A percentile compares a stretch with the other conserved stretches of the same genome.
Conservation (phyloP, 1,140 invertebrate species). For the Leguminivora glycinivorella region DNA sequence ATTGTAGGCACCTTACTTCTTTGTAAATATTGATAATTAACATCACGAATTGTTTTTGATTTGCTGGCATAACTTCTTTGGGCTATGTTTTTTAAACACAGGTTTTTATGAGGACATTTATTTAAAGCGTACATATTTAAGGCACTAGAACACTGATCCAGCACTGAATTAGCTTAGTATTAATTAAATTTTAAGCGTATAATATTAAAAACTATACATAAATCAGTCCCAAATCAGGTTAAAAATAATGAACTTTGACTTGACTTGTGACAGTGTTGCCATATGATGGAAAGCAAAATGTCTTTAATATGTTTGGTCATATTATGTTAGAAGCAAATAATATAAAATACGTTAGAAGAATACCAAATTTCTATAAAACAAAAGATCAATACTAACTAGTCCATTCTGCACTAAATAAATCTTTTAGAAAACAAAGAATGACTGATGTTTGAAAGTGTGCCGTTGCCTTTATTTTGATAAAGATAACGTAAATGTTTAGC, state of each 20-base stretch:
- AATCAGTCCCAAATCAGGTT: not conserved
- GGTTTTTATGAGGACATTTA: conserved; percentile 9
- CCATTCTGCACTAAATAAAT: too few relatives aligned
- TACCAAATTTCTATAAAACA: too few relatives aligned
- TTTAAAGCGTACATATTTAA: conserved; percentile 18
- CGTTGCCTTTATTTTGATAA: too few relatives aligned
- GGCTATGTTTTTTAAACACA: conserved; percentile 14
- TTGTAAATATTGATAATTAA: conserved; percentile 73
- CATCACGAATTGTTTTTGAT: conserved; percentile 49
- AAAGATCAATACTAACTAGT: too few relatives aligned
- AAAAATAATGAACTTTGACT: conserved; percentile 10
- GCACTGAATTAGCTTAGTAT: not conserved
- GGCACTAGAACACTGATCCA: not conserved
- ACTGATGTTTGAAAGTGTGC: too few relatives aligned
- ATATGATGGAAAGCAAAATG: not conserved
- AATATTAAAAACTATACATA: not conserved
- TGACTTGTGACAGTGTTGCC: not conserved
- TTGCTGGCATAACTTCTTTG: conserved; percentile 46
- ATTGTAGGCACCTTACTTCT: conserved; percentile 86
- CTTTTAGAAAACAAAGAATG: too few relatives aligned
- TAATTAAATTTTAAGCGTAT: not conserved
- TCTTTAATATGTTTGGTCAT: too few relatives aligned
- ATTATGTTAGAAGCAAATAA: too few relatives aligned
- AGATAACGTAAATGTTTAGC: too few relatives aligned
- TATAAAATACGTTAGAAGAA: too few relatives aligned